Evolutionary conservation across 1,140 invertebrate species (phyloP), one percentile per base, ranked within the genome.

Genomic region (Eueides isabella): DNA sequence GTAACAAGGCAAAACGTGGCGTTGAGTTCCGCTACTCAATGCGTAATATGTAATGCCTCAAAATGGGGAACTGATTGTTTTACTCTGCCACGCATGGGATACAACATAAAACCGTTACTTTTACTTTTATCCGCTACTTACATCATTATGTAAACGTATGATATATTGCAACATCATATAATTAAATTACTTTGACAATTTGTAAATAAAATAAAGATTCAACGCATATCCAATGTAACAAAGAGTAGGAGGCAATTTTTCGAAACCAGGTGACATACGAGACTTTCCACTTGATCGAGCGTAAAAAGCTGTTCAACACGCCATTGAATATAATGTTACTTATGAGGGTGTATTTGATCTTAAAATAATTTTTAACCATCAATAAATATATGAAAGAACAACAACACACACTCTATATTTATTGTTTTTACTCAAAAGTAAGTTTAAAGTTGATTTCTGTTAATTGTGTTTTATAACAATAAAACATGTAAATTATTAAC

Each of bases 271-370:
- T 90, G 89, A 86, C 82, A 91, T 70, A 81, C 80, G 88, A 91
- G 80, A 86, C 87, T 87, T 92, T 92, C 85, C 79, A 88, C 84
- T 90, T 82, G 84, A 75, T 84, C 77, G 79, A 91, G 87, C 89
- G 84, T 89, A 89, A 92, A 89, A 90, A 88, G 85, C 79, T 80
- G 83, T 81, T 85, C 76, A 83, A 76, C 90, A 88, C 87, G 84
- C 85, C 73, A 86, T 80, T 66, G 63, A 74, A 82, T 89, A 85
- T 92, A 84, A 75, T 75, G 81, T 92, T 92, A 85, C 88, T 77
- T 69, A 72, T 62, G 48, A 29, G 48, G 33, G 29, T 63, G 61
- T 31, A 63, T 6, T 62, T 26, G 23, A 2, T 55, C 7, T 55
- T 55, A 55, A 26, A 55, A 23, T 55, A 55, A 9, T 55, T 44